Percentiles rank a stretch among this genome's conserved stretches.
These are phyloP conservation scores for Diachrysia chrysitis DNA, from an alignment of 2,888 invertebrate genomes.

Conservation along the genomic window DNA sequence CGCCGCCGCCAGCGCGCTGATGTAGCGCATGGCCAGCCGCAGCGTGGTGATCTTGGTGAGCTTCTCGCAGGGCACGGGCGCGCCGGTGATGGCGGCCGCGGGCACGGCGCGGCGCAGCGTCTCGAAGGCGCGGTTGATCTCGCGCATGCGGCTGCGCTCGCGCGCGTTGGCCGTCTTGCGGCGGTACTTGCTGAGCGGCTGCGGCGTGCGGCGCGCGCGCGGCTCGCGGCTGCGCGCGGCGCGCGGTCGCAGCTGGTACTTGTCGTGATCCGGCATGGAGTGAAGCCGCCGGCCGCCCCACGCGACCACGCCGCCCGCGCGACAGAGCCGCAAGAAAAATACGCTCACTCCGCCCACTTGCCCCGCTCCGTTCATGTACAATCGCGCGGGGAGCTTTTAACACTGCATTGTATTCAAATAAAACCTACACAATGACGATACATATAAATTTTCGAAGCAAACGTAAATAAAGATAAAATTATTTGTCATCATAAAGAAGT, in stretches of 20 bases:
- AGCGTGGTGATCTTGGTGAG: constrained; percentile 97
- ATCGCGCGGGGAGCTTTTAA: constrained; percentile 59
- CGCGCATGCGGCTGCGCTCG: constrained; percentile 95
- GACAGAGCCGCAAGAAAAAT: constrained; percentile 80
- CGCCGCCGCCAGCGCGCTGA: constrained; percentile 92
- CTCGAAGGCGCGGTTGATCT: constrained; percentile 97
- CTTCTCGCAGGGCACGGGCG: constrained; percentile 91
- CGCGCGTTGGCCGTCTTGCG: constrained; percentile 97
- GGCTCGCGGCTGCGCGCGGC: constrained; percentile 85
- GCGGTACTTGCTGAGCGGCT: constrained; percentile 95
- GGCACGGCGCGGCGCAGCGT: constrained; percentile 94
- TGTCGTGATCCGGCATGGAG: constrained; percentile 88
- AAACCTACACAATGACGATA: constrained; percentile 48
- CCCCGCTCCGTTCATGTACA: constrained; percentile 85
- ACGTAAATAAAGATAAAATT: constrained; percentile 14
- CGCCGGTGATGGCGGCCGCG: constrained; percentile 86
- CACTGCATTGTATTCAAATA: constrained; percentile 48
- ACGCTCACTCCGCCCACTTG: constrained; percentile 79
- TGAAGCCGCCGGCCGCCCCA: constrained; percentile 68
- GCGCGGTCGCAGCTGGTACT: constrained; percentile 88
- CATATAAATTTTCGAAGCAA: constrained; percentile 37
- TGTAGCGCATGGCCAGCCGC: constrained; percentile 96
- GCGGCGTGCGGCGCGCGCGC: constrained; percentile 90
- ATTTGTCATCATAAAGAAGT: background rate
- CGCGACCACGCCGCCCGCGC: constrained; percentile 69